Evolutionary conservation across 2,797 vertebrate genomes (phyloP).

Genomic region (Acanthurus lineatus): DNA sequence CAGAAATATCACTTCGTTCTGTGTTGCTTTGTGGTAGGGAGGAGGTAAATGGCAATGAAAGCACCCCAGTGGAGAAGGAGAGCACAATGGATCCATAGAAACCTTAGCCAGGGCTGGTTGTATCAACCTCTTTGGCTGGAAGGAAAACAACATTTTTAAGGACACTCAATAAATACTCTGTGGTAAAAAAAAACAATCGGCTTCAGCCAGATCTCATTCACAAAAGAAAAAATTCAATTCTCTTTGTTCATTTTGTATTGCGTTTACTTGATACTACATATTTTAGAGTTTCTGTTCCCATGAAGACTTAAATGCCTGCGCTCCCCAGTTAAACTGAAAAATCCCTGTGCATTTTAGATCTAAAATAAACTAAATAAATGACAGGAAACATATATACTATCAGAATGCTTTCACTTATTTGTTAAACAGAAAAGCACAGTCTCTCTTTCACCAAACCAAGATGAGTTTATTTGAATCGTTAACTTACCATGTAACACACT

Average conservation of each 20-base stretch:
- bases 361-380: too few relatives aligned
- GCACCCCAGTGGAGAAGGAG: slow-evolving; percentile 70
- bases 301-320: too few relatives aligned
- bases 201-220: slow-evolving; percentile 48
- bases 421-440: too few relatives aligned
- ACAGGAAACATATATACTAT: too few relatives aligned
- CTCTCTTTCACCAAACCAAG: too few relatives aligned
- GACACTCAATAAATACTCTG: slow-evolving; percentile 45
- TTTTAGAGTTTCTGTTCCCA: too few relatives aligned
- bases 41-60: slow-evolving; percentile 83
- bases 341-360: too few relatives aligned
- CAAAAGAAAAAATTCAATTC: slow-evolving; percentile 39
- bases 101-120: slow-evolving; percentile 64
- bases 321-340: too few relatives aligned
- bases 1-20: slow-evolving; percentile 78
- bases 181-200: slow-evolving; percentile 39
- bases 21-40: slow-evolving; percentile 71
- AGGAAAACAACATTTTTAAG: slow-evolving; percentile 69
- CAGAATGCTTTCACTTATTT: too few relatives aligned
- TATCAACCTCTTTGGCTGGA: slow-evolving; percentile 70
- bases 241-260: slow-evolving; percentile 12
- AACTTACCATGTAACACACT: too few relatives aligned
- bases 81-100: slow-evolving; percentile 79
- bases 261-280: neutral
- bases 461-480: too few relatives aligned